A percentile compares a stretch with the other conserved stretches of the same genome.
phyloP scores from a whole-genome alignment of 2,113 vertebrate species.

The Chaetops frenatus region DNA sequence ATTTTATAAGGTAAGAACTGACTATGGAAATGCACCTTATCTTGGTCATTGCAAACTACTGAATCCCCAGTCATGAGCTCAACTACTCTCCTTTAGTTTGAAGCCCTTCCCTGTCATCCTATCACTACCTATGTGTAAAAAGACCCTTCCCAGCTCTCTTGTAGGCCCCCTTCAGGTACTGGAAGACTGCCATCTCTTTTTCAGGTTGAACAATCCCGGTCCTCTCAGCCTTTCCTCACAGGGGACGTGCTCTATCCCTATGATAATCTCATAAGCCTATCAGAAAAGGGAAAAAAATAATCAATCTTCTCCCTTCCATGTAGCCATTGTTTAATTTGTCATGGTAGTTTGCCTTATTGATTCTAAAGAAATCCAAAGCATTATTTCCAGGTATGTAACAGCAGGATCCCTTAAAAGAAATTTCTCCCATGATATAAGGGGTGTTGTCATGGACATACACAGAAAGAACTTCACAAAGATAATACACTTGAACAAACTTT shows the following conservation, averaged over 20 bases:
- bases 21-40: not conserved
- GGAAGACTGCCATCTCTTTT: not conserved
- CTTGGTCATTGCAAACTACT: not conserved
- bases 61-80: not conserved
- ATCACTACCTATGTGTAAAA: not conserved
- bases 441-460: not conserved
- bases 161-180: no score
- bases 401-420: not conserved
- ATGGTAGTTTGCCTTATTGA: not conserved
- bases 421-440: not conserved
- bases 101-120: not conserved
- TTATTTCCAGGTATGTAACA: not conserved
- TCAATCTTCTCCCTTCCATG: not conserved
- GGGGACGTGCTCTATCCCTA: rapidly evolving
- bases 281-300: not conserved
- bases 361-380: not conserved
- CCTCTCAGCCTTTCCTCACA: not conserved
- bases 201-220: not conserved
- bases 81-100: not conserved
- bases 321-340: not conserved
- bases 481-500: not conserved
- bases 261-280: not conserved
- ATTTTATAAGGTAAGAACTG: not conserved
- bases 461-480: not conserved
- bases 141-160: not conserved